Base-by-base conservation (phyloP, 2,113 vertebrate genomes). In the Pelecanoides urinatrix region DNA sequence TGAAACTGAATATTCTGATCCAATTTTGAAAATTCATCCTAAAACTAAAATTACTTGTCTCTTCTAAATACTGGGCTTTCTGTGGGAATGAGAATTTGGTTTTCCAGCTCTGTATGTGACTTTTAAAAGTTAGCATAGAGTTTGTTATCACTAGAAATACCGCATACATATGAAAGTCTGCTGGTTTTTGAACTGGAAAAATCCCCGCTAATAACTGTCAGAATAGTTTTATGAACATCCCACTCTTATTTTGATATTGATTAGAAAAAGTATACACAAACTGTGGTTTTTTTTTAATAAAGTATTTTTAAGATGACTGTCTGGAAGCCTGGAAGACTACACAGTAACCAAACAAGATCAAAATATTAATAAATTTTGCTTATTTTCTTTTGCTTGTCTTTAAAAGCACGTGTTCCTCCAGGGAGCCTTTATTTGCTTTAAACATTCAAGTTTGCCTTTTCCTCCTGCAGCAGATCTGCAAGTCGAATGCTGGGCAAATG, bases 71-170 rank as follows among this genome's bases (percentile, higher is more conserved):
- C 3, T 18, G 10, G 6, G 27, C 53, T 86, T 93, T 55, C 45
- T 0, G 0, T 18, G 27, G 29, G 47, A 81, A 81, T 0, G 1
- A 55, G 40, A 78, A 50, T 53, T 77, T 53, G 10, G 36, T 20
- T 75, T 84, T 74, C 19, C 26, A 82, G 11, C 44, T 86, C 25
- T 52, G 19, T 29, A 32, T 7, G 9, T 23, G 34, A 73, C 42
- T 79, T 58, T 20, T 27, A 23, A 44, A 82, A 63, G 17, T 49
- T 47, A 71, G 22, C 34, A 81, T 10, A 13, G 44, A 63, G 10
- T 68, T 86, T 68, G 25, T 61, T 76, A 81, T 85, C n/a, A 7
- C 22, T 40, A 56, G 68, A 76, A 11, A 4, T 26, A 86, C 2
- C 53, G 27, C 20, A 45, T 36, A 20, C 3, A 30, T 21, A 42